Base-by-base conservation (phyloP, 2,888 invertebrate species). In the Drosophila helvetica region DNA sequence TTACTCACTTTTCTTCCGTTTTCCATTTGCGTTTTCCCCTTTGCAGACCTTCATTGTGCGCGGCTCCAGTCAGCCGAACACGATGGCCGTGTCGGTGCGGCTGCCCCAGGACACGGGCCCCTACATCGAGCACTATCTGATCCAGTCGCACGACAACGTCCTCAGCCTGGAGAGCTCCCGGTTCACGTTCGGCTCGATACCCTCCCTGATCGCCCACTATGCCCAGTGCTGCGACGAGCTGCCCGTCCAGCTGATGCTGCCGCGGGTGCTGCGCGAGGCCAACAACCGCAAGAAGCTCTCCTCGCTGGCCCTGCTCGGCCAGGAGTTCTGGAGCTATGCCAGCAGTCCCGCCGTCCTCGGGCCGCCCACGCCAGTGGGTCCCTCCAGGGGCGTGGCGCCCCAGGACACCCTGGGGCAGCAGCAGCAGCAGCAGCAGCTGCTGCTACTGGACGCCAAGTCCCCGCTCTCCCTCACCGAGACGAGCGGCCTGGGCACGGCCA, bases 61-160 rank as follows among this genome's bases (percentile, higher is more conserved):
- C 52, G 97, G 98, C 90, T 98, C 98, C 47, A 98, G 98, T 88
- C 98, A 98, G 91, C 94, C 96, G 47, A 96, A 97, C 86, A 98
- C 98, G 59, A 98, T 98, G 97, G 98, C 98, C 46, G 95, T 99
- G 78, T 98, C 98, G 53, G 98, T 98, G 52, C 95, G 98, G 12
- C 93, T 98, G 74, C 97, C 97, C 0, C 94, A 95, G 19, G 96
- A 96, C 86, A 96, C 96, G 88, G 96, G 97, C 2, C 96, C 97
- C 9, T 97, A 97, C 92, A 97, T 98, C 89, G 98, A 99, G 91
- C 98, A 99, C 93, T 99, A 98, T 93, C 94, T 99, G 87, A 97
- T 99, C 80, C 98, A 98, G 92, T 96, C 97, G 17, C 94, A 95
- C 54, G 94, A 94, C 47, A 96, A 96, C 58, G 95, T 96, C 82